phyloP scores from a whole-genome alignment of 1,140 invertebrate species.

The Listronotus oregonensis region DNA sequence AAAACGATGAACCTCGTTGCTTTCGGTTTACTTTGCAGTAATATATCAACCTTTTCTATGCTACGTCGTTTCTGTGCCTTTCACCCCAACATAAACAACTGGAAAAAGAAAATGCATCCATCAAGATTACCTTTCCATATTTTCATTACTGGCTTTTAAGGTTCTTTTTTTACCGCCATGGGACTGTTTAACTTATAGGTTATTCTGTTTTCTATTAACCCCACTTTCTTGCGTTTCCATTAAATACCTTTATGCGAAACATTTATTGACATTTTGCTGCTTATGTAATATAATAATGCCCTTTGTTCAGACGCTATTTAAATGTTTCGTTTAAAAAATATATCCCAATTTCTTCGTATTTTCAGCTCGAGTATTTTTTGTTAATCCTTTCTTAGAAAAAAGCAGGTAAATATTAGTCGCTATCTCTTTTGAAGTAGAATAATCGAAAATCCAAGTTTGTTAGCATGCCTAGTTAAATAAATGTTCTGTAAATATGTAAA shows the following conservation, averaged over 20 bases:
- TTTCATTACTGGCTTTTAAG: conserved; percentile 22
- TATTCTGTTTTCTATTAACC: conserved; percentile 16
- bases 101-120: conserved; percentile 27
- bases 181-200: conserved; percentile 12
- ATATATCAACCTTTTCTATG: conserved; percentile 36
- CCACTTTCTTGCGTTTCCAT: conserved; percentile 2
- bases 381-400: conserved; percentile 13
- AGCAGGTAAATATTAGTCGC: conserved; percentile 6
- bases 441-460: neutral
- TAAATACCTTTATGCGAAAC: conserved; percentile 7
- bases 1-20: conserved; percentile 45
- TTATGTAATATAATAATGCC: conserved; percentile 10
- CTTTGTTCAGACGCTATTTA: neutral
- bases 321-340: conserved; percentile 7
- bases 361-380: conserved; percentile 5
- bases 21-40: conserved; percentile 48
- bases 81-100: conserved; percentile 27
- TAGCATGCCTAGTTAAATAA: neutral
- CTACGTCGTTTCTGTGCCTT: conserved; percentile 41
- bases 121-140: conserved; percentile 13
- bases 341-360: neutral
- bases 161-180: conserved; percentile 12
- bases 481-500: conserved; percentile 33
- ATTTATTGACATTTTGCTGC: conserved; percentile 6
- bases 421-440: conserved; percentile 1